Evolutionary conservation across 2,797 vertebrate species (phyloP).

Genomic region (Allobates femoralis): DNA sequence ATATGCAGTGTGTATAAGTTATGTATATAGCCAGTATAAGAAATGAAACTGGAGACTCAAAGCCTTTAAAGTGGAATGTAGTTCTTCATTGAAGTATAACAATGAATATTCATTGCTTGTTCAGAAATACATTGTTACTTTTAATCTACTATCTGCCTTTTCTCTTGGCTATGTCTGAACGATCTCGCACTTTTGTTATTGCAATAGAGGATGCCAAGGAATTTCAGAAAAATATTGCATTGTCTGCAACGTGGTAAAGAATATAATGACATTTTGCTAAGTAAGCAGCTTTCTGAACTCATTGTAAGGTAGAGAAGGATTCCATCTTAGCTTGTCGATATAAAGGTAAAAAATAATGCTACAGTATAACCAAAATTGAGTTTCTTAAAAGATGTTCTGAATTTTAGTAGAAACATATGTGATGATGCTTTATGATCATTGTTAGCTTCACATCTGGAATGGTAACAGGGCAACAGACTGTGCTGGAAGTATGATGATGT

Average conservation of each 20-base stretch:
- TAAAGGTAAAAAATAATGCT: conserved; percentile 2
- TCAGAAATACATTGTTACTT: background rate
- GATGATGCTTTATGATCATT: background rate
- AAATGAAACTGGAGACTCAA: background rate
- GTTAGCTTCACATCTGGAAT: background rate
- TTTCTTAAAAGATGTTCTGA: conserved; percentile 17
- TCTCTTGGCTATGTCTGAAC: conserved; percentile 23
- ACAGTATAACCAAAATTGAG: background rate
- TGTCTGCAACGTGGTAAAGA: conserved; percentile 48
- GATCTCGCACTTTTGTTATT: conserved; percentile 30
- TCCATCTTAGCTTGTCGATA: conserved; percentile 12
- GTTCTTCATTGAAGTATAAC: background rate
- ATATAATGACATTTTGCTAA: conserved; percentile 30
- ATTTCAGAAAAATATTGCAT: conserved; percentile 31
- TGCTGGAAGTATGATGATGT: background rate
- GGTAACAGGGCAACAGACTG: background rate
- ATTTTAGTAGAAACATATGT: conserved; percentile 4
- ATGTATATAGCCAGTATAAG: background rate
- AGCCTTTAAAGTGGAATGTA: background rate
- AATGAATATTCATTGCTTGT: background rate
- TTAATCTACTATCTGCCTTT: background rate
- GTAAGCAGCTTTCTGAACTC: background rate
- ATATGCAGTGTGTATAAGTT: background rate
- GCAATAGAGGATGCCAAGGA: conserved; percentile 22
- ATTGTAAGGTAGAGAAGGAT: conserved; percentile 19